Base-by-base conservation (phyloP, 2,797 vertebrate genomes). In the Muscicapa striata region DNA sequence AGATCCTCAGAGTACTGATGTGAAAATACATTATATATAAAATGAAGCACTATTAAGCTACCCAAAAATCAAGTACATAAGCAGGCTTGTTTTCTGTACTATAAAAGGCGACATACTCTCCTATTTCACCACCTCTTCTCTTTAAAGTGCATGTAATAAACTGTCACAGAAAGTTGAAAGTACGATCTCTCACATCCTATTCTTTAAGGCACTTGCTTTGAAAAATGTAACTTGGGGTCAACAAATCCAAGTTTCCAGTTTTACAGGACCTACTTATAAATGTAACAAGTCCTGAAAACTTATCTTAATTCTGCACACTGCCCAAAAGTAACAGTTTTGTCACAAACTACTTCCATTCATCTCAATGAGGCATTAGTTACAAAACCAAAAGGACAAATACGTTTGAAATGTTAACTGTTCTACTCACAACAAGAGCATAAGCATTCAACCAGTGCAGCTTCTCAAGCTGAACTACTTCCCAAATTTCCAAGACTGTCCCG, bases 121-220 rank as follows among this genome's bases (percentile, higher is more conserved):
- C 30, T 48, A 38, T 46, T 69, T 85, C 13, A 68, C 6, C 30
- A 49, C 10, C 27, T 43, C 46, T 49, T 52, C 29, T 64, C 57
- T 68, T 59, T 57, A 1, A 67, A 87, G 29, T 19, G 19, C 15
- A 30, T 63, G 13, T 27, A 81, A 34, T 27, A 41, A 94, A 66
- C 32, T 41, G 11, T 32, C 29, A 54, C 11, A 66, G 13, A 68
- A 74, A 30, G 43, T 36, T 26, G 41, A 8, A 80, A 72, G n/a
- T 34, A 93, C 0, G 0, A 81, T 30, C 36, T 73, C 59, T 62
- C 5, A 2, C 67, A 84, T 20, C 5, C 59, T 57, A 12, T 11
- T 27, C 41, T 67, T 73, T 29, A 41, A 2, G 17, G 38, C 27
- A 54, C n/a, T 49, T 34, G 8, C 46, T 74, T 45, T 52, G 40